Evolutionary conservation across 35 echinoderm and acorn worm species (phyloP).

Genomic region (Nesometra sesokonis): DNA sequence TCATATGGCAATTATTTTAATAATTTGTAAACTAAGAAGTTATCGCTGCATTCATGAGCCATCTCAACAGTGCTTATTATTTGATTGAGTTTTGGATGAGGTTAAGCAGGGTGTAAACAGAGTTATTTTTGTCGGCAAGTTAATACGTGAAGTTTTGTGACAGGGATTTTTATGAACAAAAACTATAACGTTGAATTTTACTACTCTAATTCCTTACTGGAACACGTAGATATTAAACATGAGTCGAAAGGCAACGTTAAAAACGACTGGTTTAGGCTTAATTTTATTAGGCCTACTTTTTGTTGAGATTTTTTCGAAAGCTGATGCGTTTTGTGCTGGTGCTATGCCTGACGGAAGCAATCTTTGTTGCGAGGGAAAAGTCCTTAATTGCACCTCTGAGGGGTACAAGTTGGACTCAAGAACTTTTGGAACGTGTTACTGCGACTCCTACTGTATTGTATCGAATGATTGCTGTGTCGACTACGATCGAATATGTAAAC

Average conservation of each 20-base stretch:
- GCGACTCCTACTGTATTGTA: slow-evolving; percentile 46
- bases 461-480: slow-evolving; percentile 65
- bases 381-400: slow-evolving; percentile 33
- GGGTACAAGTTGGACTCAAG: slow-evolving; percentile 19
- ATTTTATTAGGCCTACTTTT: background rate
- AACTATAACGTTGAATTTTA: no score
- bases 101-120: no score
- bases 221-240: no score
- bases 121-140: no score
- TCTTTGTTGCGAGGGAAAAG: slow-evolving; percentile 60
- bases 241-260: background rate
- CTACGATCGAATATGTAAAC: slow-evolving; percentile 41
- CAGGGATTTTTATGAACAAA: no score
- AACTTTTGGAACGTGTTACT: slow-evolving; percentile 50
- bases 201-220: no score
- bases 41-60: no score
- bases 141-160: no score
- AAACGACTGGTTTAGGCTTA: background rate
- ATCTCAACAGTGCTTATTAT: no score
- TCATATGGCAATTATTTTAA: background rate
- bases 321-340: slow-evolving; percentile 8
- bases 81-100: no score
- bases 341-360: slow-evolving; percentile 39
- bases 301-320: background rate
- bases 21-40: no score